Evolutionary conservation across 2,797 vertebrate genomes (phyloP), one percentile per base, ranked within the genome.

Genomic region (Alcedo quadribrachys): DNA sequence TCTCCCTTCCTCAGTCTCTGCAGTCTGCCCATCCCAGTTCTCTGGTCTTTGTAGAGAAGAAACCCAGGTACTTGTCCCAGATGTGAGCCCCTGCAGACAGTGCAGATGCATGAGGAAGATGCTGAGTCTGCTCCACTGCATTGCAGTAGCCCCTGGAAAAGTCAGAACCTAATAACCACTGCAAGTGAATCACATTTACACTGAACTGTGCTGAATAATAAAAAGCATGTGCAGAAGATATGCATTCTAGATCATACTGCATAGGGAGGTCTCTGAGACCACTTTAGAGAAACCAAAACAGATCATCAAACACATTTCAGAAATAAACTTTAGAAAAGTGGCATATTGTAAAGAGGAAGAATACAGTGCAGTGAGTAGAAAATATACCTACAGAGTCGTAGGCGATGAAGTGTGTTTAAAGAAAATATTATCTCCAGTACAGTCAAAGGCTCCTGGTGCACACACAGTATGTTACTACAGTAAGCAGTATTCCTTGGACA

Each of bases 171-270:
- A 43, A n/a, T 37, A 53, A 73, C 2, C 3, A 3, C 22, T 19
- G 19, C 18, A 30, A 20, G 7, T 12, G 37, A 68, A 61, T 33
- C 25, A 30, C 0, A 0, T 54, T 40, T 15, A 7, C 8, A 1
- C 27, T 45, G 15, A 17, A 33, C 40, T 32, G 11, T 22, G 9
- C 50, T 45, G 68, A 81, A 37, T 55, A 73, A 62, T 17, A 46
- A 43, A 67, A 78, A 42, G 6, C 0, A 0, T 19, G 7, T 7
- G 32, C 12, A 70, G 71, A 61, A 73, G 63, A 22, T 27, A 28
- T 0, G 0, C 0, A 1, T 73, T 87, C 35, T 15, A 45, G 45
- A 12, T 54, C 32, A 40, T 32, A 43, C 7, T 51, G 32, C 16
- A 19, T 2, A 35, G 16, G 12, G 24, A 42, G 4, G 8, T 69